These are phyloP conservation scores for Tragelaphus buxtoni DNA, from an alignment of 2,113 vertebrate species.

Conservation along the genomic window DNA sequence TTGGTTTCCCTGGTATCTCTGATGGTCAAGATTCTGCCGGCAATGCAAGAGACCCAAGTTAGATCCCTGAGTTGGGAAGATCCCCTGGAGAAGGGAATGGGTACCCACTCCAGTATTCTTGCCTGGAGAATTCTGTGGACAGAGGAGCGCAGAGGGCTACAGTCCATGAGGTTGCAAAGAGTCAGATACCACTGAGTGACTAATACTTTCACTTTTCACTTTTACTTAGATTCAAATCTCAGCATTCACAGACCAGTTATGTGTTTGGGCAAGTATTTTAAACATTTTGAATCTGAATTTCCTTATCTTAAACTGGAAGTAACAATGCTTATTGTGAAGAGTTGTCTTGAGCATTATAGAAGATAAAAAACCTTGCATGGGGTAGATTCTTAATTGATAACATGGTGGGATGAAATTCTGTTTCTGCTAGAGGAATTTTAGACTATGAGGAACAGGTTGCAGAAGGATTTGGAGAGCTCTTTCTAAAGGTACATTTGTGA, in stretches of 20 bases:
- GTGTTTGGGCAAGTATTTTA: constrained; percentile 8
- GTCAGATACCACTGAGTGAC: background rate
- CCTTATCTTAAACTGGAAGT: constrained; percentile 9
- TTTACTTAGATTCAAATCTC: constrained; percentile 1
- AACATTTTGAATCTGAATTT: constrained; percentile 34
- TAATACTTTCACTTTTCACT: background rate
- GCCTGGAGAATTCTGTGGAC: background rate
- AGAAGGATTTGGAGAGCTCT: background rate
- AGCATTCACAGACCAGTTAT: background rate
- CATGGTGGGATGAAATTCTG: background rate
- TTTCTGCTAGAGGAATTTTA: background rate
- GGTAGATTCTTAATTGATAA: background rate
- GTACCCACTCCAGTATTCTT: background rate
- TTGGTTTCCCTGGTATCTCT: background rate
- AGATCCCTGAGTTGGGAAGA: background rate
- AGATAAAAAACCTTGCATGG: background rate
- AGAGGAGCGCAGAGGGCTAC: background rate
- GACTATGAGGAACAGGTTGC: background rate
- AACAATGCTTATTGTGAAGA: background rate
- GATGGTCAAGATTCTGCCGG: background rate
- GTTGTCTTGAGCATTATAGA: constrained; percentile 4
- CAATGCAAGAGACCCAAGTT: background rate
- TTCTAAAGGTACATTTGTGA: constrained; percentile 38
- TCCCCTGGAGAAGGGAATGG: background rate
- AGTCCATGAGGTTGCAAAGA: background rate